phyloP scores from a whole-genome alignment of 2,113 vertebrate species.

The Lycocorax pyrrhopterus region DNA sequence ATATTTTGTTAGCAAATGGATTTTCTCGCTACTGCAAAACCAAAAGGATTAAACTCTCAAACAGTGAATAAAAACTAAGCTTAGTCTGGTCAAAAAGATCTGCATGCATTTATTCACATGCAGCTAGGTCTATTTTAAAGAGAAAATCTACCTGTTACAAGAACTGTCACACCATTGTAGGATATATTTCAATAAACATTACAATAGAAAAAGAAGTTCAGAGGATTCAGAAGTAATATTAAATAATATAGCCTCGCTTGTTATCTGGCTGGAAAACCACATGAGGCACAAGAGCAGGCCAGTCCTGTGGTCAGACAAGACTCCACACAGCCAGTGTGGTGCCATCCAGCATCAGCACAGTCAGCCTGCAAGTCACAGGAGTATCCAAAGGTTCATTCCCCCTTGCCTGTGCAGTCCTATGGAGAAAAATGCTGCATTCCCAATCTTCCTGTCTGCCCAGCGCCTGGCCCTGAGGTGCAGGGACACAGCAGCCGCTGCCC shows the following conservation, averaged over 20 bases:
- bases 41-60: neutral
- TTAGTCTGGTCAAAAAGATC: neutral
- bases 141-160: neutral
- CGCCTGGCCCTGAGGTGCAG: neutral
- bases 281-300: neutral
- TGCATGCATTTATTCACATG: neutral
- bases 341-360: neutral
- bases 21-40: neutral
- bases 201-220: neutral
- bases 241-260: neutral
- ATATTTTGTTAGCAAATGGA: neutral
- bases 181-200: neutral
- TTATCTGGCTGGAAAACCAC: neutral
- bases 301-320: neutral
- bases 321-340: neutral
- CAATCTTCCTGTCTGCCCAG: fast-evolving
- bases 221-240: neutral
- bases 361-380: neutral
- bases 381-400: neutral
- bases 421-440: neutral
- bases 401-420: neutral
- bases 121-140: neutral
- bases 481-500: neutral
- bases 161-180: neutral
- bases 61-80: neutral